Conservation (phyloP, 2,888 invertebrate genomes). For the Hemithea aestivaria region DNA sequence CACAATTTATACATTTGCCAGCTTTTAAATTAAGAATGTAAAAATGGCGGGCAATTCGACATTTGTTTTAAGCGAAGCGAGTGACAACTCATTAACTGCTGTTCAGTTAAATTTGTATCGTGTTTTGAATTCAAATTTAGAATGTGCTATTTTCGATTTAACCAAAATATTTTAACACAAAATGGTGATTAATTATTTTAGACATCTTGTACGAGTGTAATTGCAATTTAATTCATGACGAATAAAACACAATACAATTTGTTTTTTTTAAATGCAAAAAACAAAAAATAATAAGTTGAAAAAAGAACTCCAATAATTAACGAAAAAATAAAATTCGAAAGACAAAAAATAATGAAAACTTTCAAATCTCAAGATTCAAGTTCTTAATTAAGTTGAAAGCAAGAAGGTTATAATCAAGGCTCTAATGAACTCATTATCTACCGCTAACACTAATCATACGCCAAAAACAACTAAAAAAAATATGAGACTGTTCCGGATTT, state of each 20-base stretch:
- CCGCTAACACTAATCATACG: slow-evolving; percentile 25
- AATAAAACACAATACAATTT: no score
- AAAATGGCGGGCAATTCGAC: slow-evolving; percentile 36
- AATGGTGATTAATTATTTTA: no score
- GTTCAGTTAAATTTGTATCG: slow-evolving; percentile 26
- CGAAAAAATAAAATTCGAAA: no score
- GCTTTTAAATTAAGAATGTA: no score
- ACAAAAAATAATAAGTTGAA: no score
- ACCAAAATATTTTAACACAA: no score
- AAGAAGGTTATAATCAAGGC: slow-evolving; percentile 11
- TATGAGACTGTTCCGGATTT: slow-evolving; percentile 5
- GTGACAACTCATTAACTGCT: slow-evolving; percentile 43
- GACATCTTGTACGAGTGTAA: no score
- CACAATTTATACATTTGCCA: no score
- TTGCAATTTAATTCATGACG: no score
- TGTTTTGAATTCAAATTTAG: slow-evolving; percentile 20
- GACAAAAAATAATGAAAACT: slow-evolving; percentile 6
- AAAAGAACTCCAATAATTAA: no score
- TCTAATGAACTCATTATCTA: slow-evolving; percentile 29
- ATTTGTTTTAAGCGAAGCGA: slow-evolving; percentile 40
- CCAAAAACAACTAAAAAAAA: slow-evolving; percentile 22
- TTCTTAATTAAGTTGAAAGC: slow-evolving; percentile 14
- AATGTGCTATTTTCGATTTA: slow-evolving; percentile 8
- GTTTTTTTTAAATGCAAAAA: no score
- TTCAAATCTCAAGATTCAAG: slow-evolving; percentile 8